These are phyloP conservation scores for Lagopus muta DNA, from an alignment of 2,113 vertebrate species.

Conservation along the genomic window DNA sequence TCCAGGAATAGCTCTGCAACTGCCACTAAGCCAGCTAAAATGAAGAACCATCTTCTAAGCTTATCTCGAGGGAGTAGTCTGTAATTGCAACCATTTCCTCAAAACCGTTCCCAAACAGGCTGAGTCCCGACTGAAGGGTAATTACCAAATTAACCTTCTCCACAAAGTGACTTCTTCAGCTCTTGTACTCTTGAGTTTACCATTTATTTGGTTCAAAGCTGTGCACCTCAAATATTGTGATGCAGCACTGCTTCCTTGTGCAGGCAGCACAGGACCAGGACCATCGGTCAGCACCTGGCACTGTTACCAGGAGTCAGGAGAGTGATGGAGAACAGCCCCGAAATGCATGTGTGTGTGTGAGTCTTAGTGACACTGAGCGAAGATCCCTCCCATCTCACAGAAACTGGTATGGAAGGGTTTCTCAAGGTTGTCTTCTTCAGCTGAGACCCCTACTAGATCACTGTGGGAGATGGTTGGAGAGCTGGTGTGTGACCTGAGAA, in stretches of 20 bases:
- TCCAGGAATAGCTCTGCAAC: background rate
- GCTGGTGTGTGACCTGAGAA: fast-evolving
- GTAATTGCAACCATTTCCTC: background rate
- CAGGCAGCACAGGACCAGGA: fast-evolving
- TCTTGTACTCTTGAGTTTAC: background rate
- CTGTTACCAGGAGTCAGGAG: fast-evolving
- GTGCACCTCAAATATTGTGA: fast-evolving
- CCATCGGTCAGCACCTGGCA: fast-evolving
- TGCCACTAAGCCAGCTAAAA: background rate
- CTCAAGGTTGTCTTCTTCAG: background rate
- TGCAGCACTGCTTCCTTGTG: background rate
- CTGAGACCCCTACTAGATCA: background rate
- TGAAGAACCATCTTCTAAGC: background rate
- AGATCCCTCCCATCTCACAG: background rate
- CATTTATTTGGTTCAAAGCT: background rate
- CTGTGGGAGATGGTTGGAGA: background rate
- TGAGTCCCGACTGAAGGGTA: background rate
- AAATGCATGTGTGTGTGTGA: fast-evolving
- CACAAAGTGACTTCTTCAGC: background rate
- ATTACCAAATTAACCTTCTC: background rate
- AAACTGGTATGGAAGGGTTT: background rate
- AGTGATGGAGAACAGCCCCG: background rate
- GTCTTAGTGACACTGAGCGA: background rate
- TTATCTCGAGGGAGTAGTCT: background rate
- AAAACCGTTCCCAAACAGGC: background rate